Conservation (phyloP, 2,113 vertebrate species). For the Chlorodrepanis virens region DNA sequence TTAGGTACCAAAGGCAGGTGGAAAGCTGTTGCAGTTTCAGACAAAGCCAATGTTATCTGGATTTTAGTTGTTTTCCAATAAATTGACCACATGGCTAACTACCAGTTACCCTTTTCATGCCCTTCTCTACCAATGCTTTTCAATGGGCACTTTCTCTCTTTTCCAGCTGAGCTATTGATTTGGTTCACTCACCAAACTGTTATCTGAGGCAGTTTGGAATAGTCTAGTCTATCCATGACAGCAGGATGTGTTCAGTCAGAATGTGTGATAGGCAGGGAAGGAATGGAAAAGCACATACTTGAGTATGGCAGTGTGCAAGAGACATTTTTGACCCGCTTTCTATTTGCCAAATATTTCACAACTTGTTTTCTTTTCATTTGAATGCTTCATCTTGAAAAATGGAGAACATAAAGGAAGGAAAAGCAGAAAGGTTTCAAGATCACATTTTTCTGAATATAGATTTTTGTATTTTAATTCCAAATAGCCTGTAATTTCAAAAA, state of each 20-base stretch:
- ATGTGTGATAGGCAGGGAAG: background rate
- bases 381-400: background rate
- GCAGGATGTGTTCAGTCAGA: background rate
- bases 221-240: background rate
- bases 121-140: background rate
- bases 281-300: background rate
- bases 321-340: background rate
- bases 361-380: constrained; percentile 14
- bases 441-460: background rate
- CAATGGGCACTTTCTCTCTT: background rate
- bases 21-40: background rate
- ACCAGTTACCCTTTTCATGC: background rate
- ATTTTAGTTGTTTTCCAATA: background rate
- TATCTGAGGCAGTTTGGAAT: background rate
- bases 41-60: background rate
- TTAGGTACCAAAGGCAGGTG: background rate
- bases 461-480: constrained; percentile 3
- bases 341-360: background rate
- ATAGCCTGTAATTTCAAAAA: constrained; percentile 15
- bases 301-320: background rate
- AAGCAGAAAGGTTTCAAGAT: background rate
- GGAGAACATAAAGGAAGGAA: background rate
- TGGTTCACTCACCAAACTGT: background rate
- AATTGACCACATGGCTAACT: background rate
- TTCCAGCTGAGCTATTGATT: background rate